A percentile compares a stretch with the other conserved stretches of the same genome.
These are phyloP conservation scores for Amblyteles armatorius DNA, from an alignment of 2,888 invertebrate genomes.

Conservation along the genomic window DNA sequence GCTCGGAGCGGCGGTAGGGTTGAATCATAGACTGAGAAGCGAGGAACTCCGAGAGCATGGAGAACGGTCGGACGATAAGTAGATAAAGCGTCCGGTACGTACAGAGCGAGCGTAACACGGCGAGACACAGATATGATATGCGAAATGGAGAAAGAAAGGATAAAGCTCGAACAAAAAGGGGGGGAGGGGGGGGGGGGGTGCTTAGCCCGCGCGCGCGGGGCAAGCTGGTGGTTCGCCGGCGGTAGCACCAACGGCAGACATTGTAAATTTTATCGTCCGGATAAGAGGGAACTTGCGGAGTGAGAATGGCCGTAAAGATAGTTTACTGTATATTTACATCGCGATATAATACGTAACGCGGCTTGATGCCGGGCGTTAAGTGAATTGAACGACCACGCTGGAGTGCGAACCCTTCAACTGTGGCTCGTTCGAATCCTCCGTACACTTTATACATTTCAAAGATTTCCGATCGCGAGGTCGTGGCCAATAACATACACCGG, in stretches of 20 bases:
- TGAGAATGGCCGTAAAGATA: conserved; percentile 77
- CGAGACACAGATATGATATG: background rate
- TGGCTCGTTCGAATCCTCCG: conserved; percentile 14
- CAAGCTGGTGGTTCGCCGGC: conserved; percentile 22
- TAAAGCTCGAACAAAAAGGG: background rate
- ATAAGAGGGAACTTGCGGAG: conserved; percentile 79
- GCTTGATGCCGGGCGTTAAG: conserved; percentile 77
- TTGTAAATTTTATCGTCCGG: conserved; percentile 81
- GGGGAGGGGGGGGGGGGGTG: background rate
- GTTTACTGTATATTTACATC: conserved; percentile 80
- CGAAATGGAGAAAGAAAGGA: conserved; percentile 11
- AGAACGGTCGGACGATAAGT: conserved; percentile 36
- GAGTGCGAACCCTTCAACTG: conserved; percentile 32
- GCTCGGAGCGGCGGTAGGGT: conserved; percentile 25
- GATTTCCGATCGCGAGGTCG: background rate
- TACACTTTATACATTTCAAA: background rate
- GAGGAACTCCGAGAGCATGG: conserved; percentile 1
- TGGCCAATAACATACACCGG: background rate
- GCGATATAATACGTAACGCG: conserved; percentile 76
- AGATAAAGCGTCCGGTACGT: conserved; percentile 28
- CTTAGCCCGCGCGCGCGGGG: background rate
- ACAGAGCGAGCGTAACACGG: conserved; percentile 19
- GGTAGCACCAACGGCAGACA: conserved; percentile 72
- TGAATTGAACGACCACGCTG: conserved; percentile 75
- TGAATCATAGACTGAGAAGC: background rate